Evolutionary conservation across 1,140 invertebrate species (phyloP).

Genomic region (Drosophila persimilis): DNA sequence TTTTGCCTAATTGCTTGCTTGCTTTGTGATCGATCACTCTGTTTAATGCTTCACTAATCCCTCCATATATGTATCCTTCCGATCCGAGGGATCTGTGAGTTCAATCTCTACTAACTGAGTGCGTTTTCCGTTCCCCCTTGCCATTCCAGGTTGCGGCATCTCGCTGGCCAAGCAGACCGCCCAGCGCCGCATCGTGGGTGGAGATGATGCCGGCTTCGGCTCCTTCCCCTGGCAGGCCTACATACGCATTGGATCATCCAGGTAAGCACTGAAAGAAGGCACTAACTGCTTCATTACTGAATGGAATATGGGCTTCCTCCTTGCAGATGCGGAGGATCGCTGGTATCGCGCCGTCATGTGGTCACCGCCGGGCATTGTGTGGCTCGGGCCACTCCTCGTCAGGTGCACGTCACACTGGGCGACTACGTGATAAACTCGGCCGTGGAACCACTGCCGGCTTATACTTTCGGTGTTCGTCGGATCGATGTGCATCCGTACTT

Average conservation of each 20-base stretch:
- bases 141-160: conserved; percentile 90
- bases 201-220: conserved; percentile 96
- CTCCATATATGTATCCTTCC: background rate
- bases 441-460: conserved; percentile 93
- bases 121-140: background rate
- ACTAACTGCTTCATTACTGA: too few species aligned
- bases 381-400: conserved; percentile 92
- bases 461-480: conserved; percentile 93
- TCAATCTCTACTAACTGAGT: background rate
- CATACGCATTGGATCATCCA: conserved; percentile 93
- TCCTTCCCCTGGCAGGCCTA: conserved; percentile 98
- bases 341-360: conserved; percentile 95
- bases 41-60: conserved; percentile 55
- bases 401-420: conserved; percentile 95
- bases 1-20: conserved; percentile 28
- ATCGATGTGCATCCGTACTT: conserved; percentile 97
- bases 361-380: conserved; percentile 98
- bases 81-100: conserved; percentile 5
- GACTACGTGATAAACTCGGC: conserved; percentile 97
- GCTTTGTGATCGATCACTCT: conserved; percentile 36
- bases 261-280: conserved; percentile 78
- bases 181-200: conserved; percentile 95
- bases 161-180: conserved; percentile 92
- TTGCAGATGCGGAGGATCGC: conserved; percentile 95
- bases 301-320: background rate